phyloP scores from a whole-genome alignment of 2,797 vertebrate species.

The Perodicticus potto region DNA sequence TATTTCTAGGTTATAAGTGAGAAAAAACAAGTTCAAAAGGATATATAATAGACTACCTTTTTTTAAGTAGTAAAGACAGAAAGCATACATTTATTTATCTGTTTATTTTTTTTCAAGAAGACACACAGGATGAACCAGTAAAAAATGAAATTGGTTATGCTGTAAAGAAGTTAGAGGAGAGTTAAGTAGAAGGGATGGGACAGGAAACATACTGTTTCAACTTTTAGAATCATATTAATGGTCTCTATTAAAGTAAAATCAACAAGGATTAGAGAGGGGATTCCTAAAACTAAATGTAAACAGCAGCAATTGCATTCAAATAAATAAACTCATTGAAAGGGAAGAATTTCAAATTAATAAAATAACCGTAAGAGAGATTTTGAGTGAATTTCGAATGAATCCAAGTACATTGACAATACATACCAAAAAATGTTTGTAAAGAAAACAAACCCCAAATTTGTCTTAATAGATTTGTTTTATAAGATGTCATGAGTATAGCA shows the following conservation, averaged over 20 bases:
- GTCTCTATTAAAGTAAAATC: neutral
- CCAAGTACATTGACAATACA: neutral
- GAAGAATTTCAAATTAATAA: neutral
- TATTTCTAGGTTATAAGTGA: neutral
- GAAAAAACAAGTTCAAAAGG: neutral
- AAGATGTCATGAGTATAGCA: neutral
- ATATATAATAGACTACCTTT: neutral
- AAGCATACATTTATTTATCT: neutral
- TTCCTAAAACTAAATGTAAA: neutral
- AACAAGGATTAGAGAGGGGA: neutral
- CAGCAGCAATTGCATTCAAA: neutral
- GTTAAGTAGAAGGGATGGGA: neutral
- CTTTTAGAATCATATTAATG: neutral
- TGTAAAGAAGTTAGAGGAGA: neutral
- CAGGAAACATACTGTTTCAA: neutral
- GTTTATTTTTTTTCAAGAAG: conserved; percentile 6
- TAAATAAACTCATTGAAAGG: neutral
- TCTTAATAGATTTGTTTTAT: neutral
- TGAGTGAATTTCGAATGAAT: neutral
- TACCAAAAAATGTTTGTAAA: neutral
- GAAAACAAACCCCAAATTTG: neutral
- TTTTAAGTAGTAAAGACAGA: neutral
- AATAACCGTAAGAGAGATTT: neutral
- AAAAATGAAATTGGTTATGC: neutral
- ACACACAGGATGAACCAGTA: neutral